A percentile compares a stretch with the other conserved stretches of the same genome.
Conservation (phyloP, 2,888 invertebrate genomes). For the Phengaris arion region DNA sequence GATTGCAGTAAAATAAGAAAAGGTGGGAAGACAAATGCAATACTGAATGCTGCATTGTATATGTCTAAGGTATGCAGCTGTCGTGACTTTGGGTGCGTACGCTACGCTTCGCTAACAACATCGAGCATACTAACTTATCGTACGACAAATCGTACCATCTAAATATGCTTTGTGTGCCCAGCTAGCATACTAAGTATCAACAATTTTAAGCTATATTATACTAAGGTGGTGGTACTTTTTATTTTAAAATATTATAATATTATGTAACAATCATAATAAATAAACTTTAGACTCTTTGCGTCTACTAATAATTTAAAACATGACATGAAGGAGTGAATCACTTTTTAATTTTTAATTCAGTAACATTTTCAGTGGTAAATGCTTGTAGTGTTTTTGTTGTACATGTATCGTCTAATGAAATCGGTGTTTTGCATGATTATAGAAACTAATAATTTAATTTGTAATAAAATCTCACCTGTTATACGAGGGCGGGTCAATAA, state of each 20-base stretch:
- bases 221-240: not conserved
- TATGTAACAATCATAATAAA: too few species aligned
- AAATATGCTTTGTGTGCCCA: not conserved
- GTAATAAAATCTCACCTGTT: too few species aligned
- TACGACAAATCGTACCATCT: conserved; percentile 14
- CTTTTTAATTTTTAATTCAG: not conserved
- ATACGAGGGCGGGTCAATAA: too few species aligned
- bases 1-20: conserved; percentile 81
- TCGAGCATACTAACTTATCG: conserved; percentile 30
- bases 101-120: conserved; percentile 41
- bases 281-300: not conserved
- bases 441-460: not conserved
- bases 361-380: not conserved
- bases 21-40: conserved; percentile 81
- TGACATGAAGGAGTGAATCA: not conserved
- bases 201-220: not conserved
- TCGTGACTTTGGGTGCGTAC: conserved; percentile 45
- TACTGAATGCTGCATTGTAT: conserved; percentile 83
- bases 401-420: too few species aligned
- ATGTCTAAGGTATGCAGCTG: conserved; percentile 82
- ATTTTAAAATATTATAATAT: not conserved
- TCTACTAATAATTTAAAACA: not conserved
- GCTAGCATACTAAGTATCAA: not conserved
- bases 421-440: not conserved
- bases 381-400: not conserved